phyloP scores from a whole-genome alignment of 1,140 invertebrate genomes.

The Drosophila baimaii region DNA sequence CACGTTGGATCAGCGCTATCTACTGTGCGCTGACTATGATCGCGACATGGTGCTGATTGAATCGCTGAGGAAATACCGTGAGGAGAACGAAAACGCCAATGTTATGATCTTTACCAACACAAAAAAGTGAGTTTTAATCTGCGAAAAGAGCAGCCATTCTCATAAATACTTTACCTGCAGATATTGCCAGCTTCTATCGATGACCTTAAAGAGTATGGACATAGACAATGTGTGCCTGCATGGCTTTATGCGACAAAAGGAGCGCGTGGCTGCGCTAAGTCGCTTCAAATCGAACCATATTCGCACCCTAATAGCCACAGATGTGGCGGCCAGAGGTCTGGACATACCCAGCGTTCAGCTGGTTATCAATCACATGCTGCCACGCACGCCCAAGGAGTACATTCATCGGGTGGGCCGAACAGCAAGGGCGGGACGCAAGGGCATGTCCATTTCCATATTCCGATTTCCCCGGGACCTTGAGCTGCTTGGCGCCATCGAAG shows the following conservation, averaged over 20 bases:
- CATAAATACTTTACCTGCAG: slow-evolving; percentile 84
- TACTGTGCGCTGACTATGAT: slow-evolving; percentile 94
- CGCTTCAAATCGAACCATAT: slow-evolving; percentile 94
- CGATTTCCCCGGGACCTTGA: slow-evolving; percentile 95
- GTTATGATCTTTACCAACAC: slow-evolving; percentile 97
- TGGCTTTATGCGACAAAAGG: slow-evolving; percentile 92
- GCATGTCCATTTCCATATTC: slow-evolving; percentile 94
- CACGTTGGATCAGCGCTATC: slow-evolving; percentile 94
- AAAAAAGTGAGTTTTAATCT: slow-evolving; percentile 89
- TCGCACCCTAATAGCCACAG: slow-evolving; percentile 96
- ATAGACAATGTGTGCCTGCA: slow-evolving; percentile 95
- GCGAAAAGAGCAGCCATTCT: slow-evolving; percentile 53
- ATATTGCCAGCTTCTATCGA: slow-evolving; percentile 92
- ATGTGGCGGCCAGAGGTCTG: slow-evolving; percentile 97
- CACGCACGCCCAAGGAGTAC: slow-evolving; percentile 95
- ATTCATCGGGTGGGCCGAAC: slow-evolving; percentile 98
- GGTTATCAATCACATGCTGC: slow-evolving; percentile 97
- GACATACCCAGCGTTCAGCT: slow-evolving; percentile 95
- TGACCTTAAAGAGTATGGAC: slow-evolving; percentile 93
- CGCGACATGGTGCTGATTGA: slow-evolving; percentile 97
- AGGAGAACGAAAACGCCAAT: slow-evolving; percentile 89
- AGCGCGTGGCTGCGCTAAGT: slow-evolving; percentile 90
- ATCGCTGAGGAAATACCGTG: slow-evolving; percentile 91
- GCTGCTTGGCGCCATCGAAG: slow-evolving; percentile 94
- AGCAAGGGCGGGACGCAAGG: slow-evolving; percentile 94